A percentile compares a stretch with the other conserved stretches of the same genome.
Evolutionary conservation across 1,140 invertebrate species (phyloP).

Genomic region (Euura lappo): DNA sequence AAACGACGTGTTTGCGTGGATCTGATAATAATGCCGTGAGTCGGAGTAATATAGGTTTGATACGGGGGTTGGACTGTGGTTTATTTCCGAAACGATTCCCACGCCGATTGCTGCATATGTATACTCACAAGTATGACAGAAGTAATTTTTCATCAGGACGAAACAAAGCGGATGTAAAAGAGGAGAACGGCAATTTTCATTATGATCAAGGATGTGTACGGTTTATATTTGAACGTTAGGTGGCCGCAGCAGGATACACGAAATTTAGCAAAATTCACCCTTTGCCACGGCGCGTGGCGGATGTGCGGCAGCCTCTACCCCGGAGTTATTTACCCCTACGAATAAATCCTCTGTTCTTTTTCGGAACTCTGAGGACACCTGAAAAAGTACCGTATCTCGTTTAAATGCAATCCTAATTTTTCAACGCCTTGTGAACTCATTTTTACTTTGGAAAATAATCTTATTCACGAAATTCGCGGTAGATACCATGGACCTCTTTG

Average conservation of each 20-base stretch:
- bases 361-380: no score
- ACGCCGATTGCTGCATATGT: no score
- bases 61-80: no score
- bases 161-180: no score
- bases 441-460: not conserved
- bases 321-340: no score
- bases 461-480: not conserved
- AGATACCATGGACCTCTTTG: no score
- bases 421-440: not conserved
- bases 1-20: not conserved
- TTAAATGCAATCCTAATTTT: slow-evolving; percentile 1
- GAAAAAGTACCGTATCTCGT: not conserved
- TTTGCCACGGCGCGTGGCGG: not conserved
- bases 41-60: not conserved
- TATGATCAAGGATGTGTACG: not conserved
- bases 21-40: not conserved
- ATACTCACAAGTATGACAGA: no score
- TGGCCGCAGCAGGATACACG: not conserved
- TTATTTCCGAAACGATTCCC: not conserved
- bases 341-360: no score
- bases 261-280: not conserved
- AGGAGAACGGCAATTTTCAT: no score
- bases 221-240: not conserved
- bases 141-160: no score
- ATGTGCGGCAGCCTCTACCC: no score